These are phyloP conservation scores for Lordiphosa andalusiaca DNA, from an alignment of 2,888 invertebrate species.

Conservation along the genomic window DNA sequence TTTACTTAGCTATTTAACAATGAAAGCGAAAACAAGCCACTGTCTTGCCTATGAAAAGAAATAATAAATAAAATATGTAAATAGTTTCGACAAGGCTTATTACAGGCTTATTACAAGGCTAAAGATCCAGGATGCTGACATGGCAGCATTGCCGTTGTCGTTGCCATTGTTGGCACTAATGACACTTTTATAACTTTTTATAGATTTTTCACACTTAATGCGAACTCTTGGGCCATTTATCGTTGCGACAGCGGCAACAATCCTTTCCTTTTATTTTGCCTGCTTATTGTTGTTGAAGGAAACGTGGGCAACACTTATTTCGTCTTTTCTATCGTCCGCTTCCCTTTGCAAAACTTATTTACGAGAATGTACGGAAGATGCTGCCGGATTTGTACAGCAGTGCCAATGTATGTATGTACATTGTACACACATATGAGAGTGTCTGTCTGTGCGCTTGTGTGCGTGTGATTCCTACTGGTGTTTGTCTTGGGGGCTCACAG, in stretches of 20 bases:
- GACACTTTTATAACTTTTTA: constrained; percentile 76
- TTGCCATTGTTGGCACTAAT: constrained; percentile 59
- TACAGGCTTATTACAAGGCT: constrained; percentile 37
- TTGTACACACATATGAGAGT: constrained; percentile 1
- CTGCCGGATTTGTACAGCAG: constrained; percentile 52
- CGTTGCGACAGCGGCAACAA: constrained; percentile 54
- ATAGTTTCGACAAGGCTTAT: constrained; percentile 33
- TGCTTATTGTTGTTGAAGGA: constrained; percentile 5
- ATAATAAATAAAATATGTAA: constrained; percentile 27
- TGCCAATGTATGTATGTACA: constrained; percentile 13
- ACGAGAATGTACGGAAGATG: constrained; percentile 61
- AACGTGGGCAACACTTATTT: constrained; percentile 41
- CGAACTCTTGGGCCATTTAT: constrained; percentile 67
- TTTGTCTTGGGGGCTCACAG: constrained; percentile 19
- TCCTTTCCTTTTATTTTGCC: constrained; percentile 50
- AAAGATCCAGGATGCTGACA: constrained; percentile 14
- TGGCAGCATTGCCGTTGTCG: constrained; percentile 14
- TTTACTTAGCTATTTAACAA: constrained; percentile 30
- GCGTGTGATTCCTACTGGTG: constrained; percentile 31
- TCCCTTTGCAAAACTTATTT: constrained; percentile 57
- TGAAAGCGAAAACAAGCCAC: constrained; percentile 19
- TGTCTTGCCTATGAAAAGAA: constrained; percentile 22
- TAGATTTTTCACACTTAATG: constrained; percentile 74
- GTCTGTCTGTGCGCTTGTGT: constrained; percentile 4
- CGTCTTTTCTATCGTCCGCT: constrained; percentile 29